Base-by-base conservation (phyloP, 2,797 vertebrate species). In the Lagodon rhomboides region DNA sequence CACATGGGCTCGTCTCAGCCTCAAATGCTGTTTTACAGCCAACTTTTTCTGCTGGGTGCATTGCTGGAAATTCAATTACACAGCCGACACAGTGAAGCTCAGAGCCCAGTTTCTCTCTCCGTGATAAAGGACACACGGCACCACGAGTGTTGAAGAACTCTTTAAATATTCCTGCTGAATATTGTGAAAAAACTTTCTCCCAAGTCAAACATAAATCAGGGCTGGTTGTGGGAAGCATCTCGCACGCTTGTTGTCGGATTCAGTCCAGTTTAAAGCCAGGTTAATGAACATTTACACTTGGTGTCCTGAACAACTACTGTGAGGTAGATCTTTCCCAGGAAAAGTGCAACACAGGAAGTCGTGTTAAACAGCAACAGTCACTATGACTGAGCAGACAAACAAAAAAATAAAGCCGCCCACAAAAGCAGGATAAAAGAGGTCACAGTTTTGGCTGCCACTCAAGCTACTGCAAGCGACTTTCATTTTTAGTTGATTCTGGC, bases 11-110 rank as follows among this genome's bases (percentile, higher is more conserved):
- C 53, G 20, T 30, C 27, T 62, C 69, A 64, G 62, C 66, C 43
- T 44, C 58, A 30, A 85, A 63, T 55, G 34, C 46, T 44, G 53
- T 83, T 88, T 90, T 83, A 84, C 76, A 72, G 88, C 79, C 78
- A 82, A 27, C 55, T 30, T 44, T 82, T 72, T 79, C 66, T 73
- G 73, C 59, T 56, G 50, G 27, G 51, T 78, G 71, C 69, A 38
- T 74, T 65, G 73, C 85, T 93, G 88, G 85, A 89, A 87, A 88
- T 87, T 79, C 70, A 88, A 70, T 91, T 86, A 88, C 68, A 70
- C 27, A 47, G 47, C 77, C 46, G 23, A 47, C 16, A 6, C 66
- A 64, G 65, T 43, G 20, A 49, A 74, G 51, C 72, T 49, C 54
- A 68, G 58, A 50, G 23, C 44, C 67, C 16, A 55, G 41, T 76